phyloP scores from a whole-genome alignment of 2,113 vertebrate species.

The Sprattus sprattus region DNA sequence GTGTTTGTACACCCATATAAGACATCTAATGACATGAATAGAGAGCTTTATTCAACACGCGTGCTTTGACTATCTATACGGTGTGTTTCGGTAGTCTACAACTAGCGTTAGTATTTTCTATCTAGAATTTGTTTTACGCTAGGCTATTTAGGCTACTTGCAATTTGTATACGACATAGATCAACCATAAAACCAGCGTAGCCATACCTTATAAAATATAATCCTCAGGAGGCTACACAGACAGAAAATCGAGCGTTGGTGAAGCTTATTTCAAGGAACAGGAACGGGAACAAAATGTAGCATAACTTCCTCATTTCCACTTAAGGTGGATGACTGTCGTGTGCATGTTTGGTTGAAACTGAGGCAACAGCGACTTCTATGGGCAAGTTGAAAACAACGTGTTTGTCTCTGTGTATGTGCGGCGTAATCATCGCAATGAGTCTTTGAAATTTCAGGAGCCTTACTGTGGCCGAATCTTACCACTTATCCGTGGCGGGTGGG shows the following conservation, averaged over 20 bases:
- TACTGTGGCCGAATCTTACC: too few species aligned
- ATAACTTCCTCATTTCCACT: background rate
- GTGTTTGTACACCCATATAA: slow-evolving; percentile 86
- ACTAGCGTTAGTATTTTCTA: background rate
- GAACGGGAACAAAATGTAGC: background rate
- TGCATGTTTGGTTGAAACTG: background rate
- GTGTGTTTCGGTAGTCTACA: background rate
- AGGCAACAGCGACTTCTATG: background rate
- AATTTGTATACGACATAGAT: background rate
- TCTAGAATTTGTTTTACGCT: background rate
- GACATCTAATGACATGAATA: slow-evolving; percentile 58
- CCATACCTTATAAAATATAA: background rate
- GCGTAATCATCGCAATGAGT: too few species aligned
- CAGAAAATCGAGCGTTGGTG: background rate
- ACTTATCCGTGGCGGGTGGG: too few species aligned
- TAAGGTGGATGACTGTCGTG: background rate
- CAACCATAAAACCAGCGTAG: background rate
- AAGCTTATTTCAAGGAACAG: background rate
- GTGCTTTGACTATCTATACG: background rate
- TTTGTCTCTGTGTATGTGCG: too few species aligned
- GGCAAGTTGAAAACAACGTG: background rate
- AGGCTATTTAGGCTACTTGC: background rate
- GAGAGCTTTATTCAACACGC: background rate
- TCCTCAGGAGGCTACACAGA: background rate
- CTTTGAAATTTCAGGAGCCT: too few species aligned